Evolutionary conservation across 2,888 invertebrate species (phyloP), one percentile per base, ranked within the genome.

Genomic region (Petrolisthes manimaculis): DNA sequence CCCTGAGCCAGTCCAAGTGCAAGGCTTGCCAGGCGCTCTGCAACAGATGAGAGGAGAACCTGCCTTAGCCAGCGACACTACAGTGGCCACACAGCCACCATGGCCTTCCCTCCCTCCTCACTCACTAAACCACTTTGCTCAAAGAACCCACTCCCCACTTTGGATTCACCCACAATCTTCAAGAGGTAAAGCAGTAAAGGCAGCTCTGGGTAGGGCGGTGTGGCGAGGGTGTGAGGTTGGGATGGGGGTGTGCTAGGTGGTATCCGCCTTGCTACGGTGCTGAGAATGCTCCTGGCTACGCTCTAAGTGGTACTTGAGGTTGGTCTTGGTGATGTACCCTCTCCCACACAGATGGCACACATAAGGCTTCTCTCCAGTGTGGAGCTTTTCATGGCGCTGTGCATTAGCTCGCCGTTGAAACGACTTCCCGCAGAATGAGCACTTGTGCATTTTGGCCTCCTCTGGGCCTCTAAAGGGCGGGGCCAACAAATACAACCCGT

Each of bases 21-120:
- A 84, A 84, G 81, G 84, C 84, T 88, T 88, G 88, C 88, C 88
- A 88, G 74, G 85, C 56, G 81, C 88, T 82, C 88, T 88, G 88
- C 84, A 88, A 88, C 82, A 88, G 81, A 88, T 82, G 88, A 85
- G 88, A 85, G 84, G 88, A 88, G 88, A 88, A 88, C 88, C 88
- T 83, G 84, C 88, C 88, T 88, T 88, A 88, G 88, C 88, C 84
- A 84, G 84, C 84, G 84, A 84, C 88, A 83, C 88, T 79, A 88
- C 84, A 83, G 86, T 82, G 82, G 83, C 88, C 75, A 83, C 80
- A 14, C 53, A 69, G 83, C 84, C 78, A 83, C 79, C 83, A 83
- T 56, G 61, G 37, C 86, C 37, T 61, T 69, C 67, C 53, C 71
- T 61, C 55, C 75, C 67, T 84, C 80, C 88, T 75, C 51, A 37